Conservation (phyloP, 2,113 vertebrate genomes). For the Triplophysa siluroides region DNA sequence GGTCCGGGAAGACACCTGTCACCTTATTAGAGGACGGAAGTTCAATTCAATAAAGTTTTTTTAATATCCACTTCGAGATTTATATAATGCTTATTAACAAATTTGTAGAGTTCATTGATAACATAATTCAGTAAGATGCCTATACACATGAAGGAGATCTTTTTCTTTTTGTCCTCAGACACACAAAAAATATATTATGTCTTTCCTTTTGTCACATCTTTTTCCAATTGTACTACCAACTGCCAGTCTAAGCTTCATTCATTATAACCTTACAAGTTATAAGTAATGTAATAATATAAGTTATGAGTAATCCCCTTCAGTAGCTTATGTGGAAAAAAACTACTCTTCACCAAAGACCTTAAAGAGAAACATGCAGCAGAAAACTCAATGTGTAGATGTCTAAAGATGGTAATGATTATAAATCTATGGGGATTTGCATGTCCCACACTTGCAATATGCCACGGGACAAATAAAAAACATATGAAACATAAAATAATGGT, state of each 20-base stretch:
- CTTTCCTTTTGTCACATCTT: constrained; percentile 58
- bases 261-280: constrained; percentile 61
- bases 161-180: background rate
- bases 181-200: constrained; percentile 45
- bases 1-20: background rate
- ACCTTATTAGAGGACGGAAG: background rate
- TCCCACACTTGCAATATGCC: constrained; percentile 56
- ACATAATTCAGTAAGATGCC: constrained; percentile 67
- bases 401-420: constrained; percentile 67
- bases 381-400: constrained; percentile 62
- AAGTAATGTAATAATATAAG: too few relatives aligned
- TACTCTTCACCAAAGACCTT: constrained; percentile 71
- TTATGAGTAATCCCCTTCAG: constrained; percentile 65
- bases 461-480: constrained; percentile 55
- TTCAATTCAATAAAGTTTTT: background rate
- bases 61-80: background rate
- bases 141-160: constrained; percentile 68
- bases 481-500: constrained; percentile 49
- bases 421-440: constrained; percentile 72
- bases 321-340: constrained; percentile 68
- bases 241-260: constrained; percentile 60
- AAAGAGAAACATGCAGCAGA: constrained; percentile 68
- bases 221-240: constrained; percentile 61
- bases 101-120: constrained; percentile 52
- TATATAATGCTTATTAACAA: constrained; percentile 61